Base-by-base conservation (phyloP, 2,113 vertebrate genomes). In the Gobio gobio region DNA sequence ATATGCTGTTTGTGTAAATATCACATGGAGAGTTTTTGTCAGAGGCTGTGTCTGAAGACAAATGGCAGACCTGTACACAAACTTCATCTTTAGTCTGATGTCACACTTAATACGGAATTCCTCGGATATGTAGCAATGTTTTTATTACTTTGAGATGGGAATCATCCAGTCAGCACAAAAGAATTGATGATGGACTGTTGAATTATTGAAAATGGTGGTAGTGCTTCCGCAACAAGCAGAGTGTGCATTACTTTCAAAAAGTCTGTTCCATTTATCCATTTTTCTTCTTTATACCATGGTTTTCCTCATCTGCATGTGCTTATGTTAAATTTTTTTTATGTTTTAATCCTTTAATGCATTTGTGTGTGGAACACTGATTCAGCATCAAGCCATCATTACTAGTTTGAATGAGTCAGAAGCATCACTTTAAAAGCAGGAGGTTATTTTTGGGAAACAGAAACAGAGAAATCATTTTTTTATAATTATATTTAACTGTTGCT, bases 101-200 rank as follows among this genome's bases (percentile, higher is more conserved):
- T 83, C 58, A 49, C 36, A 49, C n/a, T 73, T 75, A 63, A 18
- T 56, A 51, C 29, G 7, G 13, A 77, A 33, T 49, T 54, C 6
- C 45, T 36, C 1, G 4, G 10, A 51, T 56, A 36, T 74, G 64
- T 29, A 12, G 10, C 14, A 9, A 5, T 45, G 36, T 73, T 8
- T 83, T 83, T 83, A 29, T 26, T 83, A 40, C 29, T 58, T 83
- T 33, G 29, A 13, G 63, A 70, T 36, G 26, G 13, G 26, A 56
- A 20, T 16, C 14, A 5, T 24, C 12, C 1, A 16, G 33, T 63
- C 43, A 2, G 14, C 24, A 20, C 12, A 14, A 29, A 33, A 64
- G 13, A 33, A 45, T 43, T 43, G 36, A 72, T 4, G 18, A 16
- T 7, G 18, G 20, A 20, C 33, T 73, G 40, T 13, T 45, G 18